These are phyloP conservation scores for Drosophila diplacantha DNA, from an alignment of 2,888 invertebrate genomes.

Conservation along the genomic window DNA sequence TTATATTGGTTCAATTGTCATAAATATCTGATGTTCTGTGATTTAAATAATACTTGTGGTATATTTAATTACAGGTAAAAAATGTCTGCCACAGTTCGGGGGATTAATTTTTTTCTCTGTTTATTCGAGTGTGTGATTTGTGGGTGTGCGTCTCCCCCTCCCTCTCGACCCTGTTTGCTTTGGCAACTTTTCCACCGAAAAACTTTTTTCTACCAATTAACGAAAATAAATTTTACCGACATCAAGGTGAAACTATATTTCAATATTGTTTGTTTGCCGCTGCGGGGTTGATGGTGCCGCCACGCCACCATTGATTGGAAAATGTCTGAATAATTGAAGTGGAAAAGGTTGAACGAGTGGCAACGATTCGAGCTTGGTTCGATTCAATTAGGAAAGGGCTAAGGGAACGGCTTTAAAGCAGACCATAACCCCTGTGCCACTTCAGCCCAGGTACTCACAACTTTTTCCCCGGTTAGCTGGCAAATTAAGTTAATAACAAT, in stretches of 20 bases:
- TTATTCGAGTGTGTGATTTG: slow-evolving; percentile 22
- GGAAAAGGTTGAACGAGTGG: slow-evolving; percentile 26
- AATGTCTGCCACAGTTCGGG: background rate
- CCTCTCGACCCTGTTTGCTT: slow-evolving; percentile 19
- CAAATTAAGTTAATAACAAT: slow-evolving; percentile 40
- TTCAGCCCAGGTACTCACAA: background rate
- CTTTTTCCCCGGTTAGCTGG: slow-evolving; percentile 1
- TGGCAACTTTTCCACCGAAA: slow-evolving; percentile 35
- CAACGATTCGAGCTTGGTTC: slow-evolving; percentile 9
- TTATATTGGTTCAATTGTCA: background rate
- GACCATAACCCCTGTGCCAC: background rate
- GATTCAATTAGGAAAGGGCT: slow-evolving; percentile 11
- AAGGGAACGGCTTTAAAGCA: slow-evolving; percentile 15
- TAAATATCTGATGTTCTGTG: background rate
- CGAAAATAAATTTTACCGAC: slow-evolving; percentile 33
- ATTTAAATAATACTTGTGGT: slow-evolving; percentile 2
- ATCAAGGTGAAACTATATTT: slow-evolving; percentile 45
- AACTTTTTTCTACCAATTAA: slow-evolving; percentile 53
- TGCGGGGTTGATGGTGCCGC: background rate
- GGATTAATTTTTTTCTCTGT: slow-evolving; percentile 12
- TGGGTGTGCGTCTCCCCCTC: background rate
- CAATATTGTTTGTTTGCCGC: slow-evolving; percentile 29
- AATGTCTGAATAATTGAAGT: slow-evolving; percentile 42
- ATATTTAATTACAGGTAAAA: slow-evolving; percentile 7
- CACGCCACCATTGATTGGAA: slow-evolving; percentile 25